A percentile compares a stretch with the other conserved stretches of the same genome.
phyloP scores from a whole-genome alignment of 2,797 vertebrate genomes.

The Myotis findleyi region DNA sequence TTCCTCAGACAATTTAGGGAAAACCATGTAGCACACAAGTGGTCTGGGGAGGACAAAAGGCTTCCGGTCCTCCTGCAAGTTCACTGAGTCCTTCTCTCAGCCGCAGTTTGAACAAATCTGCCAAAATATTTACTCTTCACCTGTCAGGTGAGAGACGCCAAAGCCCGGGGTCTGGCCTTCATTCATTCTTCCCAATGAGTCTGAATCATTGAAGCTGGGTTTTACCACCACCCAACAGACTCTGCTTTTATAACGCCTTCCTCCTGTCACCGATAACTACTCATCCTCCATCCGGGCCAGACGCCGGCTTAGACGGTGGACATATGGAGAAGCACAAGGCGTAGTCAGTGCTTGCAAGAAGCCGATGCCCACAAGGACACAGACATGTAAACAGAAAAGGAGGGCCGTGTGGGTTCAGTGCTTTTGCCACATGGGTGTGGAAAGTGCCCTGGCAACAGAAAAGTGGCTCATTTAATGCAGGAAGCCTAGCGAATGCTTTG shows the following conservation, averaged over 20 bases:
- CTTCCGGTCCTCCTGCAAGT: background rate
- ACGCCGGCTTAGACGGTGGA: background rate
- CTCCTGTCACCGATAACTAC: background rate
- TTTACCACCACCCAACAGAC: background rate
- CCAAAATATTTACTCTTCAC: constrained; percentile 18
- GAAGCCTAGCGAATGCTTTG: background rate
- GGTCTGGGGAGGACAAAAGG: background rate
- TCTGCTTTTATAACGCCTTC: background rate
- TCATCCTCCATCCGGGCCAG: background rate
- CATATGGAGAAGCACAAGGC: background rate
- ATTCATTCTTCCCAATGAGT: background rate
- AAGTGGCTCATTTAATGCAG: background rate
- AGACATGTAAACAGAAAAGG: background rate
- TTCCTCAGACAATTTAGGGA: background rate
- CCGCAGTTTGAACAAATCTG: background rate
- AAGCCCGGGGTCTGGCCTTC: background rate
- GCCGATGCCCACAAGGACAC: background rate
- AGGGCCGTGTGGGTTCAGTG: background rate
- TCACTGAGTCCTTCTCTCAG: background rate
- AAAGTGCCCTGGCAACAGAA: background rate
- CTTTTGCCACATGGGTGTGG: background rate
- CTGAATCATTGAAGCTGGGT: background rate
- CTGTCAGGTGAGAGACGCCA: background rate
- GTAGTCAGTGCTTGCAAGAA: background rate
- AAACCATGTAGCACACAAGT: background rate